phyloP scores from a whole-genome alignment of 2,113 vertebrate species.

The Myrmecophaga tridactyla region DNA sequence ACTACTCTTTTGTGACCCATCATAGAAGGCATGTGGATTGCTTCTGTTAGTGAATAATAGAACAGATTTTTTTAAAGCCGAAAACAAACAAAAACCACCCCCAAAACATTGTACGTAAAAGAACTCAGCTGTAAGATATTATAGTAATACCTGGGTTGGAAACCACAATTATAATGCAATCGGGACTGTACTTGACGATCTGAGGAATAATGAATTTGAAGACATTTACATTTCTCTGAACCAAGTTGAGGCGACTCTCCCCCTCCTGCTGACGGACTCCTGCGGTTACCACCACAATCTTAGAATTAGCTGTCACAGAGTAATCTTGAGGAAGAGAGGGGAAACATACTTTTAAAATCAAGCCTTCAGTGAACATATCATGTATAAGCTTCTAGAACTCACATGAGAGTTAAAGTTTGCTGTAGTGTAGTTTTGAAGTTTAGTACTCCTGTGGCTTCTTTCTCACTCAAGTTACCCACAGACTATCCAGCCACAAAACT shows the following conservation, averaged over 20 bases:
- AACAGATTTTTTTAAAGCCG: not conserved
- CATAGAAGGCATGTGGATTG: not conserved
- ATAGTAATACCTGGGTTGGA: slow-evolving; percentile 93
- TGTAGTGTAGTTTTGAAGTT: not conserved
- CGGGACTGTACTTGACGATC: slow-evolving; percentile 93
- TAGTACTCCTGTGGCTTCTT: not conserved
- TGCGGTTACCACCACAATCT: slow-evolving; percentile 94
- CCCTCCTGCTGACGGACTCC: slow-evolving; percentile 98
- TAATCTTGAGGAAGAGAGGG: slow-evolving; percentile 87
- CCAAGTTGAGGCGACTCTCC: slow-evolving; percentile 95
- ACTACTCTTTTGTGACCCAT: not conserved
- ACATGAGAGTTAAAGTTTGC: fast-evolving
- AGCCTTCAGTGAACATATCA: not conserved
- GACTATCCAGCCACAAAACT: not conserved
- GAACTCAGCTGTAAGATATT: not conserved
- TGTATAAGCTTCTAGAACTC: not conserved
- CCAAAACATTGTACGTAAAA: not conserved
- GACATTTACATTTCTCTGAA: slow-evolving; percentile 97
- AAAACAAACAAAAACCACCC: not conserved
- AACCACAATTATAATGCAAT: slow-evolving; percentile 94
- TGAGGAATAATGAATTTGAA: slow-evolving; percentile 98
- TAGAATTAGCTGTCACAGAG: slow-evolving; percentile 93
- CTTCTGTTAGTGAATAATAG: not conserved
- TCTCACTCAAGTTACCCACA: not conserved
- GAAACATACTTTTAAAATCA: not conserved